Evolutionary conservation across 1,140 invertebrate genomes (phyloP).

Genomic region (Drosophila pandora): DNA sequence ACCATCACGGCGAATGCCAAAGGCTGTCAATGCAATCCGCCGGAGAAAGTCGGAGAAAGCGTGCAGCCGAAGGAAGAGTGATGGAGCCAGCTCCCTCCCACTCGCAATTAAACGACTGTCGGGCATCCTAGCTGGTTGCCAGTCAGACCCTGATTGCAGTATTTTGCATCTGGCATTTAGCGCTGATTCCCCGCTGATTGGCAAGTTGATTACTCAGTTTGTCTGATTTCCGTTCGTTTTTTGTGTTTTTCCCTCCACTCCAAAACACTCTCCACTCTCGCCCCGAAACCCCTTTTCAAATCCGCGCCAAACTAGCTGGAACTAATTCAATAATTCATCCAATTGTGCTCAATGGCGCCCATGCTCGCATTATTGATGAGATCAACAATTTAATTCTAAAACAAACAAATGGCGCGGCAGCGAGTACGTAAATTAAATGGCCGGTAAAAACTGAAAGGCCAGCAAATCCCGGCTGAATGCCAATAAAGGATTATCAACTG

Average conservation of each 20-base stretch:
- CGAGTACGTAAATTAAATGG: conserved; percentile 7
- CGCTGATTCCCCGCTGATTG: conserved; percentile 23
- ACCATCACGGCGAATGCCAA: neutral
- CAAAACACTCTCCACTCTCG: too few relatives aligned
- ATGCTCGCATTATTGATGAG: conserved; percentile 20
- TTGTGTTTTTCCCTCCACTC: too few relatives aligned
- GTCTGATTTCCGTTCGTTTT: neutral
- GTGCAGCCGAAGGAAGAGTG: neutral
- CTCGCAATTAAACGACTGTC: neutral
- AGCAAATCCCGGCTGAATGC: neutral
- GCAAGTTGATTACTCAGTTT: conserved; percentile 36
- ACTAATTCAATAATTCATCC: conserved; percentile 41
- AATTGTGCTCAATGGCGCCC: conserved; percentile 8
- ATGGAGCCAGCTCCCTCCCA: neutral
- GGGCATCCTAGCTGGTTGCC: neutral
- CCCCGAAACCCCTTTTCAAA: neutral
- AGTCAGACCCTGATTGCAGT: conserved; percentile 3
- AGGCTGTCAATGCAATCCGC: too few relatives aligned
- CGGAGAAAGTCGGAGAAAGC: neutral
- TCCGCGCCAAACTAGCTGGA: conserved; percentile 21
- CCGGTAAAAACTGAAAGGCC: too few relatives aligned
- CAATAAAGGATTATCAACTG: neutral
- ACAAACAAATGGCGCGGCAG: conserved; percentile 9
- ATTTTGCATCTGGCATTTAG: conserved; percentile 11
- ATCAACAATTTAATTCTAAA: conserved; percentile 13